phyloP scores from a whole-genome alignment of 1,140 invertebrate genomes.

The Euborellia annulipes region DNA sequence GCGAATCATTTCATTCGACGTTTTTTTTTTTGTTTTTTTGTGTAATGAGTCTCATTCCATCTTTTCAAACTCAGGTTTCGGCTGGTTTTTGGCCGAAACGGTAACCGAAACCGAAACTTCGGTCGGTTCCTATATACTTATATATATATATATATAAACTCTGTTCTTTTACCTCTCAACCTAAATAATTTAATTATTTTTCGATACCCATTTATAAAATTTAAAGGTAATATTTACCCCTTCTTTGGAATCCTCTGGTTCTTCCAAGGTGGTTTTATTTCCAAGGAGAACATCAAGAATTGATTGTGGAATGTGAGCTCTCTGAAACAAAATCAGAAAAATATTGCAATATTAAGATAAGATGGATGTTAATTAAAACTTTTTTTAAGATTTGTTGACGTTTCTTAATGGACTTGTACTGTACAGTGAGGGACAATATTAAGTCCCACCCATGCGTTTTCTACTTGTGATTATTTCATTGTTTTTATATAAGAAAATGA shows the following conservation, averaged over 20 bases:
- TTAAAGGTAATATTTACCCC: too few relatives aligned
- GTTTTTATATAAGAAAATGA: not conserved
- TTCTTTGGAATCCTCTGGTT: slow-evolving; percentile 26
- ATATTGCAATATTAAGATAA: not conserved
- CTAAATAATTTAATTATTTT: too few relatives aligned
- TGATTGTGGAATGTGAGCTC: slow-evolving; percentile 35
- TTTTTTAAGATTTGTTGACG: slow-evolving; percentile 13
- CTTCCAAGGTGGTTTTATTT: slow-evolving; percentile 23
- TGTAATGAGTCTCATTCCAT: too few relatives aligned
- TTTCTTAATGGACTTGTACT: not conserved
- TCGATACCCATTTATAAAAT: too few relatives aligned
- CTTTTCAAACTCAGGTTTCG: too few relatives aligned
- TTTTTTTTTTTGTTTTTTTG: too few relatives aligned
- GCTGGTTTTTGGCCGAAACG: too few relatives aligned
- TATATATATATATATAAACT: too few relatives aligned
- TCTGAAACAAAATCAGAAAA: slow-evolving; percentile 22
- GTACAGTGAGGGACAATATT: not conserved
- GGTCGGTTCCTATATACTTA: too few relatives aligned
- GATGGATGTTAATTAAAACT: slow-evolving; percentile 13
- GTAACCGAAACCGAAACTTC: too few relatives aligned
- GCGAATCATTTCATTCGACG: too few relatives aligned
- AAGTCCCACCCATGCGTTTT: not conserved
- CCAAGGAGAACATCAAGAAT: slow-evolving; percentile 33
- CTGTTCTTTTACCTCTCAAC: too few relatives aligned
- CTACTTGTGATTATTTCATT: not conserved